Conservation (phyloP, 2,888 invertebrate species). For the Ptilodon capucinus region DNA sequence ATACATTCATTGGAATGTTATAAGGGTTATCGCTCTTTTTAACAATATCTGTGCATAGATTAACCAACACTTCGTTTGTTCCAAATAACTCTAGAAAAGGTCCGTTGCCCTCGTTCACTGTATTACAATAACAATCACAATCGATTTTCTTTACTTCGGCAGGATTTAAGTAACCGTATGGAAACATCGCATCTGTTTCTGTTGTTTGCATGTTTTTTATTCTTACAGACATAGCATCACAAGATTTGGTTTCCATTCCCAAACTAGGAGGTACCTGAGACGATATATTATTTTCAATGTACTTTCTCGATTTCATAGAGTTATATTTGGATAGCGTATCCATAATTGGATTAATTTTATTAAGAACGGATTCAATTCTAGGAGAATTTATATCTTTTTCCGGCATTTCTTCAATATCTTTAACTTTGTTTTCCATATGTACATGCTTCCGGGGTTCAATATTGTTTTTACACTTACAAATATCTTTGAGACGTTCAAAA, state of each 20-base stretch:
- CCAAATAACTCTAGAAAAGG: constrained; percentile 12
- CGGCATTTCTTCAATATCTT: constrained; percentile 30
- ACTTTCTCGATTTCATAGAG: constrained; percentile 24
- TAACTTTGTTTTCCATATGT: constrained; percentile 4
- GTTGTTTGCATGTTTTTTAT: constrained; percentile 30
- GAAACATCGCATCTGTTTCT: constrained; percentile 15
- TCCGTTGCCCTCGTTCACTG: background rate
- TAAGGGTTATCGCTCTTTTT: background rate
- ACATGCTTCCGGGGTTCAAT: constrained; percentile 1
- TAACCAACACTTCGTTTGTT: constrained; percentile 23
- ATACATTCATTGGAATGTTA: background rate
- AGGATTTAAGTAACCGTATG: constrained; percentile 6
- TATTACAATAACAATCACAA: constrained; percentile 26
- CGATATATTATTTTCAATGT: constrained; percentile 36
- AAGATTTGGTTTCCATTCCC: constrained; percentile 45
- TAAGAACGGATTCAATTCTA: background rate
- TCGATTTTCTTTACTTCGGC: constrained; percentile 25
- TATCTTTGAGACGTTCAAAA: constrained; percentile 59
- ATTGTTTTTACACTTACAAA: constrained; percentile 44
- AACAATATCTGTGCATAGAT: constrained; percentile 21
- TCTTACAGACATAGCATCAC: constrained; percentile 34
- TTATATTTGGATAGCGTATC: constrained; percentile 16
- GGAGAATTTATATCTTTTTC: constrained; percentile 37
- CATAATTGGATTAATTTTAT: background rate
- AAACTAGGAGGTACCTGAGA: constrained; percentile 42